Base-by-base conservation (phyloP, 2,113 vertebrate species). In the Barnardius zonarius region DNA sequence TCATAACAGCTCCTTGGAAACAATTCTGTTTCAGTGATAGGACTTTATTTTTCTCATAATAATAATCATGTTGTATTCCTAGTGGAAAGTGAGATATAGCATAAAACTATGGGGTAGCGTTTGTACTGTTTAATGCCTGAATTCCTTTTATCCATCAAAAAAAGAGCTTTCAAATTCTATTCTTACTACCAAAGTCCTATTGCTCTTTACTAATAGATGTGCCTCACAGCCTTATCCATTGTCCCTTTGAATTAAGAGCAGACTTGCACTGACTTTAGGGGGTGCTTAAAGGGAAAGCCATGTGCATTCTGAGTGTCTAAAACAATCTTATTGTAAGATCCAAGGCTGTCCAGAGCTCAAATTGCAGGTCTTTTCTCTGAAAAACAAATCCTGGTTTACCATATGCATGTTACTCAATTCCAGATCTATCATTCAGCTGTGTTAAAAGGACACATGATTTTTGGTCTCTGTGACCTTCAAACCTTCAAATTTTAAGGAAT, bases 391-490 rank as follows among this genome's bases (percentile, higher is more conserved):
- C 31, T n/a, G 43, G 31, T 33, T 66, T 52, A 13, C 19, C 3
- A 0, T 6, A 8, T 5, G 6, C 12, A 16, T 8, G 8, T 57
- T 48, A 31, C 0, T 0, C 13, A 22, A 12, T 33, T 66, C 23
- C 16, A 70, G n/a, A 41, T 51, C 17, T 84, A 43, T 9, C 9
- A 27, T n/a, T 75, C 17, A 63, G 11, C 49, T 77, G 17, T 41
- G 54, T 13, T 12, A 44, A 57, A 11, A 49, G 10, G 33, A 24
- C 25, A 59, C 9, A 10, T 28, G 3, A 35, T 7, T 43, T 73
- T 63, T 51, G 12, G 17, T 48, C 20, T 77, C 11, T 8, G 11
- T 35, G 24, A 16, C 49, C 33, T 61, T 79, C 59, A 92, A 79
- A 15, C 41, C 31, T 93, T 92, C 68, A 63, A 0, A 17, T 67